A percentile compares a stretch with the other conserved stretches of the same genome.
Evolutionary conservation across 2,888 invertebrate genomes (phyloP).

Genomic region (Spialia ferax): DNA sequence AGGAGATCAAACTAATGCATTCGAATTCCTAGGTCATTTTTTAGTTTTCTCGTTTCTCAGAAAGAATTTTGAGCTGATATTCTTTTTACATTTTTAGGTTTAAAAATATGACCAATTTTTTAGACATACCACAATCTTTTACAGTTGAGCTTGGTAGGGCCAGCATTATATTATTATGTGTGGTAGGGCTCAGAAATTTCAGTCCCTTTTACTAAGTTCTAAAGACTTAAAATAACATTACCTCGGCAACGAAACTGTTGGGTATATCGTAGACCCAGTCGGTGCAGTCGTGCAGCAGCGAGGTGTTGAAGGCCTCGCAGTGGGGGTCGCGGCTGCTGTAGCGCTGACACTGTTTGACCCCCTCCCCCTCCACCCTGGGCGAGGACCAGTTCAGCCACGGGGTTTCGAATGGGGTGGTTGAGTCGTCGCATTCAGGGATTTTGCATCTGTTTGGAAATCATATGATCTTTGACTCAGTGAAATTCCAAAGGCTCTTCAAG

Average conservation of each 20-base stretch:
- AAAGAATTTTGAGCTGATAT: no score
- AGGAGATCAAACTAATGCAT: no score
- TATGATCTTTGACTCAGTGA: slow-evolving; percentile 46
- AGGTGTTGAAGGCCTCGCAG: slow-evolving; percentile 53
- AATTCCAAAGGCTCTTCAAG: no score
- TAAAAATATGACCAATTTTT: no score
- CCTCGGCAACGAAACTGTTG: slow-evolving; percentile 75
- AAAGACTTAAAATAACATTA: slow-evolving; percentile 44
- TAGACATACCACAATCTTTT: no score
- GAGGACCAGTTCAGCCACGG: slow-evolving; percentile 59
- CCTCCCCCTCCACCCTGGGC: slow-evolving; percentile 48
- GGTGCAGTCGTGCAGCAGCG: slow-evolving; percentile 52
- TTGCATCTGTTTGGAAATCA: slow-evolving; percentile 60
- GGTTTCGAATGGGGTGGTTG: slow-evolving; percentile 49
- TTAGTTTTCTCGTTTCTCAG: no score
- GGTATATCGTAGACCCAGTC: slow-evolving; percentile 72
- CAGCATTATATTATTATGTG: no score
- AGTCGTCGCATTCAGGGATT: slow-evolving; percentile 62
- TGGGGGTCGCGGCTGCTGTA: slow-evolving; percentile 46
- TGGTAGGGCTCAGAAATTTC: no score
- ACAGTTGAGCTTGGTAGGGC: no score
- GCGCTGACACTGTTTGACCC: slow-evolving; percentile 62
- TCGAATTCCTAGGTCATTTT: no score
- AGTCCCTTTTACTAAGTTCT: no score
- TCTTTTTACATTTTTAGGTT: no score